Evolutionary conservation across 2,113 vertebrate species (phyloP), one percentile per base, ranked within the genome.

Genomic region (Etheostoma cragini): DNA sequence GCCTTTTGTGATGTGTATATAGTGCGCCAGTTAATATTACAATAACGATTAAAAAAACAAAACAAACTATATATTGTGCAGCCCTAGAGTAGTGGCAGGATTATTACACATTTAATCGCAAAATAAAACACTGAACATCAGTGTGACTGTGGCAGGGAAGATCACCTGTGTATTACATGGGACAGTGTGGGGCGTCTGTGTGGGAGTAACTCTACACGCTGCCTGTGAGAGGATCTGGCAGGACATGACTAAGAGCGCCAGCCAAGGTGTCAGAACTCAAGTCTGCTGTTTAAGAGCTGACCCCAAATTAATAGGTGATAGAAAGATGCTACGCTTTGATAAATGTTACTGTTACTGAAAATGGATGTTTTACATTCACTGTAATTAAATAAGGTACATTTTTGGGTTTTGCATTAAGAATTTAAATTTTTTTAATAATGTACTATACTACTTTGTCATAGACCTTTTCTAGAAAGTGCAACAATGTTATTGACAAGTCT

Each of bases 251-350:
- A 8, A 61, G 50, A 60, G 8, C 16, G 50, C 63, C 75, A 54
- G 42, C 52, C 24, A 49, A 88, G 85, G 82, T 90, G 90, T 89
- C 80, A 85, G 71, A 90, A 86, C 78, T 85, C 73, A 72, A 42
- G 57, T 84, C 64, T 68, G 35, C 46, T 72, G 57, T 66, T 73
- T 73, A 19, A 60, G 30, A 45, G 53, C 12, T 78, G 63, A 83
- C 78, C 58, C 42, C 30, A 8, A 15, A 75, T 83, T 15, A 78
- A 33, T 42, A 61, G 35, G 52, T n/a, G 14, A 35, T 67, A 64
- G 35, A 33, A 22, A 42, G 19, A 58, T 63, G 53, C 21, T 65
- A 19, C 42, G 22, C 61, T 38, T 1, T 60, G 45, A 68, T 71
- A 61, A 61, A 77, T 35, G 46, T 16, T 33, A n/a, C 2, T 49